These are phyloP conservation scores for Hedychridium roseum DNA, from an alignment of 2,888 invertebrate genomes.

Conservation along the genomic window DNA sequence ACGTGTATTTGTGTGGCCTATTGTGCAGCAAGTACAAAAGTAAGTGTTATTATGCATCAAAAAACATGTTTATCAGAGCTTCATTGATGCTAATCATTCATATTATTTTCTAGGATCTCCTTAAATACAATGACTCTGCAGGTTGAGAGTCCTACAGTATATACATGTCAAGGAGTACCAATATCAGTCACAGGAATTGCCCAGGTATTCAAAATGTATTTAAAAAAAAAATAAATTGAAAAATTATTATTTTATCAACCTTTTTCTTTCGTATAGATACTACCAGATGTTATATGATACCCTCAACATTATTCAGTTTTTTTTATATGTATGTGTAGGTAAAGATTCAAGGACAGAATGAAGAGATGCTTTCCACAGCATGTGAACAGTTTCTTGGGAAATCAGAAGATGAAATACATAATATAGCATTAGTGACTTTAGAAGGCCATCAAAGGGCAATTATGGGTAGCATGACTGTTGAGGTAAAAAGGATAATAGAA, in stretches of 20 bases:
- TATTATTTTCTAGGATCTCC: conserved; percentile 92
- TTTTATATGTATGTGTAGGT: conserved; percentile 66
- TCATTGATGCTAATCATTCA: conserved; percentile 4
- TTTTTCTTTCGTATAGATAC: conserved; percentile 9
- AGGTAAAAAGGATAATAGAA: conserved; percentile 63
- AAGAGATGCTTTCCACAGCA: conserved; percentile 88
- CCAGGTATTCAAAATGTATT: conserved; percentile 72
- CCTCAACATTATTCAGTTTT: too few relatives aligned
- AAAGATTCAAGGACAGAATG: conserved; percentile 88
- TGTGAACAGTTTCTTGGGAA: conserved; percentile 95
- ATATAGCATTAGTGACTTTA: conserved; percentile 89
- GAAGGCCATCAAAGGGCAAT: conserved; percentile 95
- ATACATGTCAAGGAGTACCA: conserved; percentile 95
- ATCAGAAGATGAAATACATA: conserved; percentile 85
- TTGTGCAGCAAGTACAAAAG: conserved; percentile 85
- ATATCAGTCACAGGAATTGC: conserved; percentile 98
- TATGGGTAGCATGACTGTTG: conserved; percentile 97
- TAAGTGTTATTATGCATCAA: conserved; percentile 50
- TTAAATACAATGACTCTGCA: conserved; percentile 97
- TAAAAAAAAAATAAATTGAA: conserved; percentile 5
- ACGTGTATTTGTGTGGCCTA: conserved; percentile 96
- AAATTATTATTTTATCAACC: too few relatives aligned
- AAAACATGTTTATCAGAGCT: too few relatives aligned
- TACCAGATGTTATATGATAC: too few relatives aligned
- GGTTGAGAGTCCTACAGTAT: conserved; percentile 94